phyloP scores from a whole-genome alignment of 2,888 invertebrate genomes.

The Tortricodes alternella region DNA sequence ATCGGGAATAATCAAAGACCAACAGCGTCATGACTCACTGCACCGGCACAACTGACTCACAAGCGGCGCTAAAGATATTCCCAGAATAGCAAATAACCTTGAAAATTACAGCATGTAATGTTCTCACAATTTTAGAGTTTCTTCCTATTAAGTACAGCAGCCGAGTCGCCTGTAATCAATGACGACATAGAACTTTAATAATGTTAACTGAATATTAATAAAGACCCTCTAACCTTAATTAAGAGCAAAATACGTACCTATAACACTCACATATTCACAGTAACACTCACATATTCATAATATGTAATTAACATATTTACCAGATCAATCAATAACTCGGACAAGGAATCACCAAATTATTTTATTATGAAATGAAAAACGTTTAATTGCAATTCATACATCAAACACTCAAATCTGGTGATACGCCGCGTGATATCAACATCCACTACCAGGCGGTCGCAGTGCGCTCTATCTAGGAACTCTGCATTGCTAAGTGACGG shows the following conservation, averaged over 20 bases:
- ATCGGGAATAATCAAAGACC: conserved; percentile 64
- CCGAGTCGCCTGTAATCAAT: background rate
- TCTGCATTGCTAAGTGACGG: background rate
- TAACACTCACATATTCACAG: too few relatives aligned
- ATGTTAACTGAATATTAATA: conserved; percentile 41
- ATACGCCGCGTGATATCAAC: too few relatives aligned
- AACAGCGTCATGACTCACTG: conserved; percentile 61
- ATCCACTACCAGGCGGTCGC: too few relatives aligned
- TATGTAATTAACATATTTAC: too few relatives aligned
- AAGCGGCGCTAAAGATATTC: conserved; percentile 70
- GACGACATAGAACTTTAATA: conserved; percentile 39
- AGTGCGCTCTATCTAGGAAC: background rate
- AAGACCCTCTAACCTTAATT: conserved; percentile 8
- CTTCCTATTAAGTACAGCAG: background rate
- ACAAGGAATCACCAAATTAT: too few relatives aligned
- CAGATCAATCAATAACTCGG: too few relatives aligned
- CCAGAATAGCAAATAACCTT: conserved; percentile 74
- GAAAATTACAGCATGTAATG: conserved; percentile 50
- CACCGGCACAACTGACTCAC: conserved; percentile 59
- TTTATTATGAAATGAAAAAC: too few relatives aligned
- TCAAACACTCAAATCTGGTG: too few relatives aligned
- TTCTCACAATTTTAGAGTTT: conserved; percentile 4
- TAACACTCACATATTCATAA: too few relatives aligned
- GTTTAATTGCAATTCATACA: too few relatives aligned
- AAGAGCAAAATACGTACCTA: too few relatives aligned